A percentile compares a stretch with the other conserved stretches of the same genome.
Evolutionary conservation across 2,797 vertebrate genomes (phyloP).

Genomic region (Poecilia picta): DNA sequence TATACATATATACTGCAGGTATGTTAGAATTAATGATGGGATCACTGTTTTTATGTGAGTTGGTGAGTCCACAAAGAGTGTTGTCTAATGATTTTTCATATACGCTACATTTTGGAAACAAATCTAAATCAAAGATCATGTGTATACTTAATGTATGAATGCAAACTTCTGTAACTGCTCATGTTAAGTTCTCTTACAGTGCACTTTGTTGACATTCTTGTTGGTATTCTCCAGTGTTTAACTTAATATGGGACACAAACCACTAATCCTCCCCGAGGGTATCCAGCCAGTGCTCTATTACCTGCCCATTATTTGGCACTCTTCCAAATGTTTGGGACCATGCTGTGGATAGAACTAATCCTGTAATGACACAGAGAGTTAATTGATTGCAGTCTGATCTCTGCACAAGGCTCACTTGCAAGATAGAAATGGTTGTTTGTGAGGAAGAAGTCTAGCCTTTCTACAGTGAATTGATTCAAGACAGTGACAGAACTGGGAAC

Average conservation of each 20-base stretch:
- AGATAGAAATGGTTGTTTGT: slow-evolving; percentile 54
- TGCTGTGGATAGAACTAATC: slow-evolving; percentile 76
- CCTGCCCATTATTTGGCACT: slow-evolving; percentile 70
- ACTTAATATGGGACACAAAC: slow-evolving; percentile 57
- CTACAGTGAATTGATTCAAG: slow-evolving; percentile 61
- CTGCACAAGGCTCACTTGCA: slow-evolving; percentile 56
- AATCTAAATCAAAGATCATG: background rate
- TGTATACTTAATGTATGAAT: background rate
- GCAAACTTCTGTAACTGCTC: background rate
- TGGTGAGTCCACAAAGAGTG: background rate
- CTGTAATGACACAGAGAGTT: slow-evolving; percentile 73
- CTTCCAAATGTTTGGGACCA: slow-evolving; percentile 65
- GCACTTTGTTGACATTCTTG: slow-evolving; percentile 34
- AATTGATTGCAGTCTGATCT: slow-evolving; percentile 80
- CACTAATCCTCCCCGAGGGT: slow-evolving; percentile 72
- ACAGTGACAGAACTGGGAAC: slow-evolving; percentile 36
- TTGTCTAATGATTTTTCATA: background rate
- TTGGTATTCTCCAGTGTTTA: slow-evolving; percentile 45
- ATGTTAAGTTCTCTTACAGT: slow-evolving; percentile 21
- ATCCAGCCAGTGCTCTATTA: slow-evolving; percentile 73
- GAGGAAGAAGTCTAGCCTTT: slow-evolving; percentile 63
- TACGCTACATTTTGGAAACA: background rate
- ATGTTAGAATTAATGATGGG: background rate
- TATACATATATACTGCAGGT: background rate
- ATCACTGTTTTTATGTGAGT: background rate